Base-by-base conservation (phyloP, 2,888 invertebrate species). In the Leucophenga montana region DNA sequence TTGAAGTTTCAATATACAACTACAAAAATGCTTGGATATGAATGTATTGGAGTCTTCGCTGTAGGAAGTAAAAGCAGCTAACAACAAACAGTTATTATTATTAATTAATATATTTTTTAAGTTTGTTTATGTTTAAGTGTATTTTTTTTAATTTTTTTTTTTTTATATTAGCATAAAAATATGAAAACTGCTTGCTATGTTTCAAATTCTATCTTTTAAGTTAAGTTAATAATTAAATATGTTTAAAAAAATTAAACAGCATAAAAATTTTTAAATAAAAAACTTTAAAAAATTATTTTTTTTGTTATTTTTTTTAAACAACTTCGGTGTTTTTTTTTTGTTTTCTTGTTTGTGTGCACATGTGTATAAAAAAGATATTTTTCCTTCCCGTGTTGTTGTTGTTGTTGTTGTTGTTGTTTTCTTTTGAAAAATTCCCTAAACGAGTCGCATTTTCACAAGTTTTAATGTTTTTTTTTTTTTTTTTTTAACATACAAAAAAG, bases 391-490 rank as follows among this genome's bases (percentile, higher is more conserved):
- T 48, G 16, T 33, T 33, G 33, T 33, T 33, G 31, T 57, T 56
- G 16, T 46, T n/a, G 39, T 33, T 22, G 57, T 57, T 33, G 14
- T 62, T 20, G 59, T n/a, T 14, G n/a, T 62, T 62, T 56, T 22
- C 20, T 62, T 62, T 73, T 73, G 73, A 75, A 86, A 86, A 86
- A 86, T 87, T 87, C 88, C 87, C 87, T 88, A 87, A 87, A 86
- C 85, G 87, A 86, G 87, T 87, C 88, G 77, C 82, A 79, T 80
- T 79, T 82, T 82, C 80, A 81, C 78, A 80, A 82, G 62, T 78
- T 73, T 68, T 53, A 53, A 59, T 71, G 71, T 70, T 69, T 68
- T 73, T n/a, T n/a, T n/a, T n/a, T n/a, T 80, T 77, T 56, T 64
- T n/a, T n/a, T n/a, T n/a, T n/a, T 69, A 48, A 48, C 13, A 57